Percentiles rank a stretch among this genome's conserved stretches.
phyloP scores from a whole-genome alignment of 2,888 invertebrate genomes.

The Epinotia ramella region DNA sequence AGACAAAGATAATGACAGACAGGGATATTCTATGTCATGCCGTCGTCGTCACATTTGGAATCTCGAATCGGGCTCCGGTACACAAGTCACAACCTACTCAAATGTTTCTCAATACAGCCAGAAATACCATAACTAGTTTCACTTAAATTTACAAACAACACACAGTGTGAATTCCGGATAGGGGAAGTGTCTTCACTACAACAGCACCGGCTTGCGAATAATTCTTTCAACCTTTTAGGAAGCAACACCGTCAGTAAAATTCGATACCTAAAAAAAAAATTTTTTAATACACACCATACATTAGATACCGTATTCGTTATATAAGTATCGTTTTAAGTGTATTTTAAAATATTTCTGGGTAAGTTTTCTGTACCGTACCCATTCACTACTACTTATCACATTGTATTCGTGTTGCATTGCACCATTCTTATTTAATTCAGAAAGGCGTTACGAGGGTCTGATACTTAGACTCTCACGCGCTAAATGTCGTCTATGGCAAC shows the following conservation, averaged over 20 bases:
- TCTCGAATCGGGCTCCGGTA: not conserved
- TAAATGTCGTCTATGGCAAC: too few relatives aligned
- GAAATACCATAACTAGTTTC: not conserved
- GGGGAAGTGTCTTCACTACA: slow-evolving; percentile 1
- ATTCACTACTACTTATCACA: too few relatives aligned
- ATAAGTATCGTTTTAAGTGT: not conserved
- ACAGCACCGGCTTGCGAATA: not conserved
- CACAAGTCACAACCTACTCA: too few relatives aligned
- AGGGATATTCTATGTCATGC: too few relatives aligned
- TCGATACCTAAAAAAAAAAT: not conserved
- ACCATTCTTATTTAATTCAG: too few relatives aligned
- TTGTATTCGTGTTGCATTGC: too few relatives aligned
- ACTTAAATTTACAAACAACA: slow-evolving; percentile 22
- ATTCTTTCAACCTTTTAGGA: not conserved
- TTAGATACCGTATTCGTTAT: not conserved
- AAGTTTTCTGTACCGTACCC: not conserved
- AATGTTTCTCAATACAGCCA: not conserved
- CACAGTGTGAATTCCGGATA: not conserved
- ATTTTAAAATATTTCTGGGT: not conserved
- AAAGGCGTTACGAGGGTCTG: too few relatives aligned
- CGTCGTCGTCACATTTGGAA: not conserved
- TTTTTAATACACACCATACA: not conserved
- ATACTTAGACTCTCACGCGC: too few relatives aligned
- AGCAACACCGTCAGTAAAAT: not conserved
- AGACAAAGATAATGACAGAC: too few relatives aligned